Evolutionary conservation across 2,113 vertebrate species (phyloP).

Genomic region (Bubo blakistoni): DNA sequence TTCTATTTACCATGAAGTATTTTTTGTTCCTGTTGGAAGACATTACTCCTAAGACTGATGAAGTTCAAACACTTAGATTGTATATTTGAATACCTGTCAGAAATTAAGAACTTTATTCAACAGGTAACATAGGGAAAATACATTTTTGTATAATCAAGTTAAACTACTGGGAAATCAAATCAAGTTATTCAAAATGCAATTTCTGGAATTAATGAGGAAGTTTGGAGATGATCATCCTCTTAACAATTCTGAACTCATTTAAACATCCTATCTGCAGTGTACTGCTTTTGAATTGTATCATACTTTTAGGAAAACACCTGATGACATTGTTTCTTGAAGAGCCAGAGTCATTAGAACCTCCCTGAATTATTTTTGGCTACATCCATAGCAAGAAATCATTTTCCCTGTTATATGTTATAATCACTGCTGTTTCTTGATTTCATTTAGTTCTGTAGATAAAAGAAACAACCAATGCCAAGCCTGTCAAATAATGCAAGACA

Average conservation of each 20-base stretch:
- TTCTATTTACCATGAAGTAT: not conserved
- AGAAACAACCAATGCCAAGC: not conserved
- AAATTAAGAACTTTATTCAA: not conserved
- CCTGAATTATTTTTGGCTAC: not conserved
- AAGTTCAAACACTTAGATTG: not conserved
- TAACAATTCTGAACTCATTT: not conserved
- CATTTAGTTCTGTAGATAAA: not conserved
- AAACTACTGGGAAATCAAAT: not conserved
- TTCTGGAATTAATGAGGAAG: not conserved
- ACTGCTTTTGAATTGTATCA: not conserved
- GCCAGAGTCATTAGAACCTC: not conserved
- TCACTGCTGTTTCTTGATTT: not conserved
- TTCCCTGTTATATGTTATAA: not conserved
- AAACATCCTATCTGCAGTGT: not conserved
- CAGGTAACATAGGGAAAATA: not conserved
- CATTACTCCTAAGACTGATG: not conserved
- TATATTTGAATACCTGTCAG: not conserved
- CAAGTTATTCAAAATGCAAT: not conserved
- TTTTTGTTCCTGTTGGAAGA: not conserved
- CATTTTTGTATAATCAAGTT: not conserved
- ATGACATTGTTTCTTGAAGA: not conserved
- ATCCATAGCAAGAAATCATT: not conserved
- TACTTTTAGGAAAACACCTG: not conserved
- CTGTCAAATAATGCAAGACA: not conserved
- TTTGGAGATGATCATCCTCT: not conserved